phyloP scores from a whole-genome alignment of 2,888 invertebrate genomes.

The Elysia crispata region DNA sequence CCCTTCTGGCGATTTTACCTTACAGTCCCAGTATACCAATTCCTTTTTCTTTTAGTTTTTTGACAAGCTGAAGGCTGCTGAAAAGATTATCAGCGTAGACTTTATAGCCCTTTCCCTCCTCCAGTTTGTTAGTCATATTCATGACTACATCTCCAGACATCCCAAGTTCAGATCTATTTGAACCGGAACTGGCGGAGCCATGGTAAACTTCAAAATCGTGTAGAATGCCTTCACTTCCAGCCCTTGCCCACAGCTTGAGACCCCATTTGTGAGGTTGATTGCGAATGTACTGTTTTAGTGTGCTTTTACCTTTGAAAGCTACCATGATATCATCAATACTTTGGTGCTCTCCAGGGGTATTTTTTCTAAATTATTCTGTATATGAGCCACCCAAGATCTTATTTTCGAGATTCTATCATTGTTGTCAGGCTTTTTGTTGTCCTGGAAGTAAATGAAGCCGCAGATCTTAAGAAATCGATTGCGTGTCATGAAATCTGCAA shows the following conservation, averaged over 20 bases:
- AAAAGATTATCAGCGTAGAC: constrained; percentile 52
- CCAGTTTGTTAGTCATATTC: constrained; percentile 36
- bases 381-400: constrained; percentile 47
- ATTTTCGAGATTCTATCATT: constrained; percentile 50
- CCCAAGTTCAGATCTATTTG: constrained; percentile 25
- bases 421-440: constrained; percentile 40
- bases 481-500: constrained; percentile 48
- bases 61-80: constrained; percentile 36
- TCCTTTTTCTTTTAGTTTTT: constrained; percentile 38
- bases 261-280: constrained; percentile 54
- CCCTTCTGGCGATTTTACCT: constrained; percentile 47
- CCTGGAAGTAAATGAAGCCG: constrained; percentile 37
- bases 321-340: constrained; percentile 67
- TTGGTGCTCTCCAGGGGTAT: constrained; percentile 62
- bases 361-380: constrained; percentile 41
- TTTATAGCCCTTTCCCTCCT: constrained; percentile 46
- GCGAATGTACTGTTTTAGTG: constrained; percentile 51
- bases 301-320: constrained; percentile 64
- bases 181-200: constrained; percentile 16
- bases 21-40: constrained; percentile 49
- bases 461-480: constrained; percentile 43
- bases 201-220: constrained; percentile 49
- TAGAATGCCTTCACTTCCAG: constrained; percentile 50
- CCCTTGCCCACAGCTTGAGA: constrained; percentile 53
- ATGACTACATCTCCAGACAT: constrained; percentile 48